phyloP scores from a whole-genome alignment of 2,888 invertebrate species.

The Neoaliturus tenellus region DNA sequence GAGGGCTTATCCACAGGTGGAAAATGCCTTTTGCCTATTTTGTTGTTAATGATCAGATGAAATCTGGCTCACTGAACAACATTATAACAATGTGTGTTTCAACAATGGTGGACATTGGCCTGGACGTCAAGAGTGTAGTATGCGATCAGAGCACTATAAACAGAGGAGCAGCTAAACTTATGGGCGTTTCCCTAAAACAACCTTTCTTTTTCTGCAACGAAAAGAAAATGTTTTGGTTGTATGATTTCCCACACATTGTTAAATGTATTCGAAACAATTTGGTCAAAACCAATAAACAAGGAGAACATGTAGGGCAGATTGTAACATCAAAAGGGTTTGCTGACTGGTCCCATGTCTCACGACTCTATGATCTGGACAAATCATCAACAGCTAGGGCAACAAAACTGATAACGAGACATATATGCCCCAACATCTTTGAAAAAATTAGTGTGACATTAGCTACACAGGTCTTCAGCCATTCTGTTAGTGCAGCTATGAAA shows the following conservation, averaged over 20 bases:
- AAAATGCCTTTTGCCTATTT: neutral
- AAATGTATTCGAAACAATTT: constrained; percentile 16
- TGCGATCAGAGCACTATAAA: neutral
- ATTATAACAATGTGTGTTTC: neutral
- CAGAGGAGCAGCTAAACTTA: neutral
- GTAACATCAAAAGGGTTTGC: neutral
- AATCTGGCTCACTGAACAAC: no score
- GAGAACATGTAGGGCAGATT: neutral
- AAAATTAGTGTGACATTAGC: constrained; percentile 44
- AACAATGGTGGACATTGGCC: neutral
- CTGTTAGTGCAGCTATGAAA: constrained; percentile 20
- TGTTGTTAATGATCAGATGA: no score
- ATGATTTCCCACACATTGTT: constrained; percentile 3
- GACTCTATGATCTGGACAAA: constrained; percentile 15
- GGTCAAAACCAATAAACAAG: neutral
- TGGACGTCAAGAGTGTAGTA: no score
- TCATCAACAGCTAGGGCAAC: constrained; percentile 29
- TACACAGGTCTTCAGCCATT: constrained; percentile 35
- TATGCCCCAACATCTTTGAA: constrained; percentile 5
- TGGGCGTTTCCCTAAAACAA: neutral
- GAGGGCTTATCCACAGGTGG: neutral
- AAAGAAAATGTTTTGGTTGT: neutral
- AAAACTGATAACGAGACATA: constrained; percentile 20
- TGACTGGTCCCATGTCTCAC: constrained; percentile 37
- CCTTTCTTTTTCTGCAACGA: neutral